These are phyloP conservation scores for Heliconius hermathena DNA, from an alignment of 1,140 invertebrate genomes.

Conservation along the genomic window DNA sequence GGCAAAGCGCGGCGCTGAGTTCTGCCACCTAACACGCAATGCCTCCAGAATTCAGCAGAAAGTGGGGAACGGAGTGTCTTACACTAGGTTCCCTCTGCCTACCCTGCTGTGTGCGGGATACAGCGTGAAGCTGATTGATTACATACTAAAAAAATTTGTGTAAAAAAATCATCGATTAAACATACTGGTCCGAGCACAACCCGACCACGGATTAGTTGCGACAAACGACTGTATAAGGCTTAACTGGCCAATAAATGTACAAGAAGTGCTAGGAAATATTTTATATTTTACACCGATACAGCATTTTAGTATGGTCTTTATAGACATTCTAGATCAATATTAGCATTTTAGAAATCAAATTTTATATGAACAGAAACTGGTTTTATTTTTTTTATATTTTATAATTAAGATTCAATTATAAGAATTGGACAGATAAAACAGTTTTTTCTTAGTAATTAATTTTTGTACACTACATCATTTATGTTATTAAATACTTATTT, in stretches of 20 bases:
- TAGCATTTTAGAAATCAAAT: slow-evolving; percentile 10
- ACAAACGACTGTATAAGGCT: slow-evolving; percentile 36
- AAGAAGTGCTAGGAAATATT: slow-evolving; percentile 33
- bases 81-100: no score
- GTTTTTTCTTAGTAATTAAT: neutral
- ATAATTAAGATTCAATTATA: slow-evolving; percentile 10
- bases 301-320: neutral
- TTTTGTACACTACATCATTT: neutral
- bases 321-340: slow-evolving; percentile 17
- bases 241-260: slow-evolving; percentile 30
- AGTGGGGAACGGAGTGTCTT: no score
- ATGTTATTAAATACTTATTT: neutral
- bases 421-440: neutral
- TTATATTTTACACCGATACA: slow-evolving; percentile 10
- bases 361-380: neutral
- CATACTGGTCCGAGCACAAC: slow-evolving; percentile 44
- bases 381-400: slow-evolving; percentile 3
- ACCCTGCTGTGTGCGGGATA: no score
- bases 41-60: no score
- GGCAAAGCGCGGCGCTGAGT: no score
- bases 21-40: no score
- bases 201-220: slow-evolving; percentile 36
- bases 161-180: slow-evolving; percentile 34
- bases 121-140: no score
- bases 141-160: slow-evolving; percentile 2